phyloP scores from a whole-genome alignment of 2,797 vertebrate species.

The Myripristis jacobus region DNA sequence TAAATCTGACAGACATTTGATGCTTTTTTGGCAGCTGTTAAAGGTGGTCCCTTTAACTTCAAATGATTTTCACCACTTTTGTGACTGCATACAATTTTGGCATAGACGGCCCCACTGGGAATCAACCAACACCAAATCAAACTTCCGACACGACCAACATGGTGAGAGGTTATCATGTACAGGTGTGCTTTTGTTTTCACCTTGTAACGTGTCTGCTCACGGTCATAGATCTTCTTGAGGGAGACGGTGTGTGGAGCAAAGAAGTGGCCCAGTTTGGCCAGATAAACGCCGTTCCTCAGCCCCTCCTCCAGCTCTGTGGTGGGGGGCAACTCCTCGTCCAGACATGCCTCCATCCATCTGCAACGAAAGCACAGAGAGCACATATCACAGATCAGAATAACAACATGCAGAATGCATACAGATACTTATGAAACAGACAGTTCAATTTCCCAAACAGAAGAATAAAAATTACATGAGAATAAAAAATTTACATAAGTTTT shows the following conservation, averaged over 20 bases:
- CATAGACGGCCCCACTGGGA: no score
- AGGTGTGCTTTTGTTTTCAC: constrained; percentile 70
- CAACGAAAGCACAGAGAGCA: not conserved
- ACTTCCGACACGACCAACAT: no score
- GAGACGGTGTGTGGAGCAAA: constrained; percentile 95
- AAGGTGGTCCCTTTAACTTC: no score
- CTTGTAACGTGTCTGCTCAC: constrained; percentile 97
- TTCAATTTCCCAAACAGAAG: no score
- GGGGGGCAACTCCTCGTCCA: constrained; percentile 94
- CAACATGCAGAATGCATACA: not conserved
- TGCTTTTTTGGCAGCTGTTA: no score
- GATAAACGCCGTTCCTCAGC: constrained; percentile 94
- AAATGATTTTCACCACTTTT: no score
- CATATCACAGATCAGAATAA: not conserved
- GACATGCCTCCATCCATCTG: constrained; percentile 99
- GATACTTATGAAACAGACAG: no score
- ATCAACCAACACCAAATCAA: no score
- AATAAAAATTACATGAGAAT: no score
- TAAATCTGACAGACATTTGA: no score
- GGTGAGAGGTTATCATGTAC: not conserved
- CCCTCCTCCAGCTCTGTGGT: constrained; percentile 98
- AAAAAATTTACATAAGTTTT: no score
- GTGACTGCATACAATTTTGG: no score
- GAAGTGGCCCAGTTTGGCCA: constrained; percentile 98
- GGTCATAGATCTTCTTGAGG: constrained; percentile 97